Conservation (phyloP, 2,888 invertebrate species). For the Anoncus sp. region DNA sequence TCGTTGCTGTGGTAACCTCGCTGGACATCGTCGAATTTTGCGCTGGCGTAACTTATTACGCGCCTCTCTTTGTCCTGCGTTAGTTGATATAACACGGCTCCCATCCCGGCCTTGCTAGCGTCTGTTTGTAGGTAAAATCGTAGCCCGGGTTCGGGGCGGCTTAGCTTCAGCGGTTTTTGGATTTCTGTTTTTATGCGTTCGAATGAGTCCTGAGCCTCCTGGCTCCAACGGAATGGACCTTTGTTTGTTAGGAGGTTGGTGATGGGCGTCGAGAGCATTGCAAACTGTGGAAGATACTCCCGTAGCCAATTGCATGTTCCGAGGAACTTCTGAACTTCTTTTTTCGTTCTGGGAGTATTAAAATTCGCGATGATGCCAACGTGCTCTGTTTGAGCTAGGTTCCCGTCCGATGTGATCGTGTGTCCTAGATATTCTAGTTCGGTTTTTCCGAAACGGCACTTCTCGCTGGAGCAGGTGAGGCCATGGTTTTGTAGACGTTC, state of each 20-base stretch:
- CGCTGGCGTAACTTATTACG: slow-evolving; percentile 63
- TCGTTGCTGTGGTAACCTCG: too few relatives aligned
- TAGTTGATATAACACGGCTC: too few relatives aligned
- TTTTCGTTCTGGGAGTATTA: too few relatives aligned
- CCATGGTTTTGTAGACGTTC: slow-evolving; percentile 8
- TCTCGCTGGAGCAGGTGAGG: slow-evolving; percentile 11
- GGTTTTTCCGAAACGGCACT: background rate
- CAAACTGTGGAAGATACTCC: background rate
- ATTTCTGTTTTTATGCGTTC: background rate
- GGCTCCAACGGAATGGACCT: background rate
- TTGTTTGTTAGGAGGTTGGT: background rate
- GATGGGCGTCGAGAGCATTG: background rate
- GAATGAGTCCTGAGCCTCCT: background rate
- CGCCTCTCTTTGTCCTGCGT: background rate
- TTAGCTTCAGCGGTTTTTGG: background rate
- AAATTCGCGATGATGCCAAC: too few relatives aligned
- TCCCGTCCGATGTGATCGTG: background rate
- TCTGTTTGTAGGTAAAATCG: background rate
- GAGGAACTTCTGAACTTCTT: background rate
- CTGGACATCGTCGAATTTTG: slow-evolving; percentile 62
- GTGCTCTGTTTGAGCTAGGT: slow-evolving; percentile 40
- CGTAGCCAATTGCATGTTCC: slow-evolving; percentile 4
- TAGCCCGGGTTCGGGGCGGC: slow-evolving; percentile 1
- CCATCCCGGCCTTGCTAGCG: too few relatives aligned
- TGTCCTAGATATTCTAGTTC: background rate